Base-by-base conservation (phyloP, 2,888 invertebrate genomes). In the Chrysolina americana region DNA sequence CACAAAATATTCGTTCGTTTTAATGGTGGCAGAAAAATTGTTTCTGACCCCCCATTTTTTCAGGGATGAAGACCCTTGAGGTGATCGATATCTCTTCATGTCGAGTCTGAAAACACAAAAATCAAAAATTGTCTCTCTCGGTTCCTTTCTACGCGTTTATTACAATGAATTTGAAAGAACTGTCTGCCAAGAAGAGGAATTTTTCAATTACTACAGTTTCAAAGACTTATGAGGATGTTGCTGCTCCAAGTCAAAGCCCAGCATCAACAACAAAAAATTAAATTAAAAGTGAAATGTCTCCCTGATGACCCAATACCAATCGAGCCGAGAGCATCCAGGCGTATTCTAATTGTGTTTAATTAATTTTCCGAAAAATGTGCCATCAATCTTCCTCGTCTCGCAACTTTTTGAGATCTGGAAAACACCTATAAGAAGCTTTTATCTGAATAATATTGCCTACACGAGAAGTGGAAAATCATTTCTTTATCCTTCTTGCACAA, bases 381-480 rank as follows among this genome's bases (percentile, higher is more conserved):
- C 36, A 76, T 76, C 75, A 76, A 76, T 76, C 76, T 76, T 76
- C 73, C 19, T n/a, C 47, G 68, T 70, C 41, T 50, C 47, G 65
- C 68, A 68, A 75, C 69, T 75, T 71, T 65, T 48, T 71, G 65
- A 71, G 71, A 69, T 64, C 65, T 73, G 41, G 65, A 68, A 70
- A 66, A 75, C 65, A 65, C 65, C 74, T 68, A 41, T 56, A 65
- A 71, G 69, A 75, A 71, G 70, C 73, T 77, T 79, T 77, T 78
- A 78, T 77, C 76, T 66, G 73, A 77, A 76, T 77, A 75, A 76
- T 74, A 79, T 68, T 63, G 77, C 71, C 53, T 53, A 53, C 68
- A 76, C 78, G 76, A 77, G 78, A 78, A 79, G 72, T 47, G 69
- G 41, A 64, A 75, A 78, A 79, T 79, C 78, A 74, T 75, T 71